A percentile compares a stretch with the other conserved stretches of the same genome.
These are phyloP conservation scores for Candidula unifasciata DNA, from an alignment of 2,888 invertebrate genomes.

Conservation along the genomic window DNA sequence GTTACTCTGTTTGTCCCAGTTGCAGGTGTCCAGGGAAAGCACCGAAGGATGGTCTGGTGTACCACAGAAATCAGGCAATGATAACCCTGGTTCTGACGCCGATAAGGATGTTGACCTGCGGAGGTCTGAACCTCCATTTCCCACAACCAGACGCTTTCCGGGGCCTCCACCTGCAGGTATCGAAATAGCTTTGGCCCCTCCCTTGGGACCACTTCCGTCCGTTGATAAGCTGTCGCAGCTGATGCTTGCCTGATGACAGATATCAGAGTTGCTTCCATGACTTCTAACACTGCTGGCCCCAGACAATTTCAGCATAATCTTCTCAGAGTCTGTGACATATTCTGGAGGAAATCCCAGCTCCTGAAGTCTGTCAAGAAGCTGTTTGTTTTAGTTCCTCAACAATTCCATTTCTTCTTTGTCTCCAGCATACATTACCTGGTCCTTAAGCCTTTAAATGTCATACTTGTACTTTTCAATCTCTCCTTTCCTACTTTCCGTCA, in stretches of 20 bases:
- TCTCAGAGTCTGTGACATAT: constrained; percentile 78
- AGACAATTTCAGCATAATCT: constrained; percentile 75
- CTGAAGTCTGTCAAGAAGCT: constrained; percentile 75
- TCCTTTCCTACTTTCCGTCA: constrained; percentile 78
- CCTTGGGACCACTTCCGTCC: constrained; percentile 59
- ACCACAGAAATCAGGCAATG: constrained; percentile 68
- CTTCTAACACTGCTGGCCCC: constrained; percentile 50
- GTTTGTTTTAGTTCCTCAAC: constrained; percentile 75
- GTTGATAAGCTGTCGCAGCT: constrained; percentile 73
- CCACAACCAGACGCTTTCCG: background rate
- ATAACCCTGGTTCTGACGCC: constrained; percentile 70
- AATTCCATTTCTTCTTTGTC: constrained; percentile 73
- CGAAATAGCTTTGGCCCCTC: constrained; percentile 48
- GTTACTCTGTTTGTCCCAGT: constrained; percentile 93
- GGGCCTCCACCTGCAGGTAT: constrained; percentile 49
- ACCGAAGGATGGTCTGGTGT: constrained; percentile 70
- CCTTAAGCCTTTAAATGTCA: constrained; percentile 77
- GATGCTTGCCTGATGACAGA: constrained; percentile 60
- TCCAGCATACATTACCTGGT: constrained; percentile 62
- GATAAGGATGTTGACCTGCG: constrained; percentile 65
- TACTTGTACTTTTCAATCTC: constrained; percentile 79
- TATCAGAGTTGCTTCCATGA: constrained; percentile 52
- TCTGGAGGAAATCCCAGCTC: constrained; percentile 77
- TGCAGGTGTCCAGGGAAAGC: constrained; percentile 66
- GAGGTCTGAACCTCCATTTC: constrained; percentile 31